These are phyloP conservation scores for Festucalex cinctus DNA, from an alignment of 2,113 vertebrate species.

Conservation along the genomic window DNA sequence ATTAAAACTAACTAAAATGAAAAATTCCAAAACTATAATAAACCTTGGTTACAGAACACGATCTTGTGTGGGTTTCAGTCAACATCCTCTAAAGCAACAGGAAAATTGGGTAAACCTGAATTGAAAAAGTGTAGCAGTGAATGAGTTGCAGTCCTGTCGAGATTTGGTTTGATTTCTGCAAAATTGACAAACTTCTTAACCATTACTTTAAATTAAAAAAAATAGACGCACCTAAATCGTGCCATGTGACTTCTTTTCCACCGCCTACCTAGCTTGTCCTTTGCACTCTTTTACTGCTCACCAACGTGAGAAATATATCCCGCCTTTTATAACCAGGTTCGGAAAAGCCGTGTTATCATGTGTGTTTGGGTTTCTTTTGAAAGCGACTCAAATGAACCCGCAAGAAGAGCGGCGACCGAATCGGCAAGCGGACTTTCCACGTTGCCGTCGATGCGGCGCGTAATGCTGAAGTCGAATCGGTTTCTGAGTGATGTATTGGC, in stretches of 20 bases:
- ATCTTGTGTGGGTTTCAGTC: no score
- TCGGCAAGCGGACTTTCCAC: conserved; percentile 51
- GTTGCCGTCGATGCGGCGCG: conserved; percentile 32
- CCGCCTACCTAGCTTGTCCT: conserved; percentile 35
- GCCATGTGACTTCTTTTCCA: conserved; percentile 13
- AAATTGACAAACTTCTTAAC: neutral
- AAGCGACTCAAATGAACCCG: conserved; percentile 50
- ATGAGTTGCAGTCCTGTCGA: no score
- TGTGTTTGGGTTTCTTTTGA: conserved; percentile 61
- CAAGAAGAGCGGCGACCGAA: conserved; percentile 34
- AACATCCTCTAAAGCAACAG: no score
- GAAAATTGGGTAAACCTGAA: no score
- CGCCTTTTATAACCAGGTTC: conserved; percentile 58
- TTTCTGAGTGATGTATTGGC: conserved; percentile 67
- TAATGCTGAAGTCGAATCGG: conserved; percentile 54
- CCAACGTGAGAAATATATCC: conserved; percentile 48
- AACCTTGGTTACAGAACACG: no score
- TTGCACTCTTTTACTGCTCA: conserved; percentile 50
- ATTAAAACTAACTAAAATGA: no score
- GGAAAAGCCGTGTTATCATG: conserved; percentile 54
- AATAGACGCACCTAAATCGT: neutral
- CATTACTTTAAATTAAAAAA: neutral
- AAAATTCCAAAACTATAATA: no score
- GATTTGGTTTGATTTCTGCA: no score
- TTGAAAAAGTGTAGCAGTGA: no score